A percentile compares a stretch with the other conserved stretches of the same genome.
These are phyloP conservation scores for Machaerirhynchus nigripectus DNA, from an alignment of 2,113 vertebrate species.

Conservation along the genomic window DNA sequence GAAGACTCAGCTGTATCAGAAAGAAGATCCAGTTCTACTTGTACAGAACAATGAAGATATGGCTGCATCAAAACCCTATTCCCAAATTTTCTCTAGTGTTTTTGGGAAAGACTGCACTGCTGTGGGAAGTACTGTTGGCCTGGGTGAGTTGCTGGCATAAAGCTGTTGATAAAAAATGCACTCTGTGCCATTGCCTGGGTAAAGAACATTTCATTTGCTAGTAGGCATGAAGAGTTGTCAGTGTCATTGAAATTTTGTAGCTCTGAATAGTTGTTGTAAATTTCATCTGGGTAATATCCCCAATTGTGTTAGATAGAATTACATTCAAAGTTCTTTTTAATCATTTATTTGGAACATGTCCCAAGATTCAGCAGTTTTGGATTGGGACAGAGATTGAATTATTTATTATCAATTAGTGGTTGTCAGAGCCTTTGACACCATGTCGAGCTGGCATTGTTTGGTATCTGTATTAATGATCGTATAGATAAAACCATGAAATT, in stretches of 20 bases:
- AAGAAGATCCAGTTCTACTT: neutral
- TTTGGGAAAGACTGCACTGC: neutral
- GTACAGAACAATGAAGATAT: neutral
- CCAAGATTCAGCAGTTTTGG: constrained; percentile 67
- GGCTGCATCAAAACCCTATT: neutral
- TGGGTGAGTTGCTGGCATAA: constrained; percentile 11
- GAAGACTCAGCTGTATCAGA: neutral
- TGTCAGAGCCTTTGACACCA: constrained; percentile 68
- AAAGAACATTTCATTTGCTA: constrained; percentile 6
- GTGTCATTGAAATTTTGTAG: constrained; percentile 24
- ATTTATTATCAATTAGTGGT: constrained; percentile 74
- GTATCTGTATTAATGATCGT: constrained; percentile 67
- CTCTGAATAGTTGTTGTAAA: constrained; percentile 48
- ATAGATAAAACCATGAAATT: constrained; percentile 71
- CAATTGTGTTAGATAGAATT: constrained; percentile 66
- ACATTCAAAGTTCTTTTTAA: constrained; percentile 67
- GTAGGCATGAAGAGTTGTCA: constrained; percentile 32
- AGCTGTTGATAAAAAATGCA: constrained; percentile 18
- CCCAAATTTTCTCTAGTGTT: neutral
- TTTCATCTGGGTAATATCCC: constrained; percentile 60
- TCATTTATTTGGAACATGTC: constrained; percentile 62
- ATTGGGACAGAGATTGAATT: constrained; percentile 66
- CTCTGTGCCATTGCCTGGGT: neutral
- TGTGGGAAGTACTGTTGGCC: neutral
- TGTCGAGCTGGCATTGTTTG: constrained; percentile 64